Percentiles rank a stretch among this genome's conserved stretches.
phyloP scores from a whole-genome alignment of 2,888 invertebrate species.

The Macrophya alboannulata region DNA sequence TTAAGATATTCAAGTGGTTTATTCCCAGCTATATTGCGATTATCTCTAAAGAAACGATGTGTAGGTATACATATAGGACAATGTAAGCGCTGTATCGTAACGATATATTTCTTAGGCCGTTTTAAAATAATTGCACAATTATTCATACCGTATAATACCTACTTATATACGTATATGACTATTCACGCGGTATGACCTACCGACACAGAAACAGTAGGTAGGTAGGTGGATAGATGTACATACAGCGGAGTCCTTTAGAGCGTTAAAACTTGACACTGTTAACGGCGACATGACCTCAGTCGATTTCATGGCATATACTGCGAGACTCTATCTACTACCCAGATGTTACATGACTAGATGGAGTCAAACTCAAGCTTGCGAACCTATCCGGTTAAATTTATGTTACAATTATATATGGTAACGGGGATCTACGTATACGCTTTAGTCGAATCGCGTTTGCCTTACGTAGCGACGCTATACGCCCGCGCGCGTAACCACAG shows the following conservation, averaged over 20 bases:
- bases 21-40: no score
- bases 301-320: background rate
- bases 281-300: slow-evolving; percentile 20
- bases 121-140: background rate
- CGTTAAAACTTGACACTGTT: slow-evolving; percentile 3
- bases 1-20: no score
- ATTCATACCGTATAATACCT: background rate
- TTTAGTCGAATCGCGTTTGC: background rate
- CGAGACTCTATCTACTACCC: slow-evolving; percentile 27
- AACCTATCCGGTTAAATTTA: slow-evolving; percentile 32
- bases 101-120: background rate
- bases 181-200: slow-evolving; percentile 5
- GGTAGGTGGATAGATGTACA: no score
- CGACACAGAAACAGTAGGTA: slow-evolving; percentile 13
- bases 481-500: background rate
- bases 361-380: slow-evolving; percentile 1
- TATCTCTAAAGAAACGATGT: no score
- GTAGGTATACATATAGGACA: no score
- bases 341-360: slow-evolving; percentile 17
- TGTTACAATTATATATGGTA: slow-evolving; percentile 38
- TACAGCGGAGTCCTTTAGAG: background rate
- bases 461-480: slow-evolving; percentile 27
- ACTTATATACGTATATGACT: background rate
- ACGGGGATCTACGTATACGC: slow-evolving; percentile 2
- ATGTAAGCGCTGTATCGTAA: no score